These are phyloP conservation scores for Melozone crissalis DNA, from an alignment of 2,113 vertebrate genomes.

Conservation along the genomic window DNA sequence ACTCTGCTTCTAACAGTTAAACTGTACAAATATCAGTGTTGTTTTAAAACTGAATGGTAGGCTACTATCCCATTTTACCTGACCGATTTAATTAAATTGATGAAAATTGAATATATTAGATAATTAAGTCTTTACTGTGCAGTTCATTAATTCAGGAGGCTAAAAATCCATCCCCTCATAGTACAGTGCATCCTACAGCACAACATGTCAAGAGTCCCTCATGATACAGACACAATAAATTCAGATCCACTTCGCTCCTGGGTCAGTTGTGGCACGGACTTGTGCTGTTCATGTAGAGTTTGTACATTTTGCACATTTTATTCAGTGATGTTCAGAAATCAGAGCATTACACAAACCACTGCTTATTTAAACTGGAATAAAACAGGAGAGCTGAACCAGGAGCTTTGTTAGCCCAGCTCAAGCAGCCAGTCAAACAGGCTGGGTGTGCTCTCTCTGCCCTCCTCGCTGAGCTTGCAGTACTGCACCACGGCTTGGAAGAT, in stretches of 20 bases:
- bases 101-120: not conserved
- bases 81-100: not conserved
- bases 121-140: not conserved
- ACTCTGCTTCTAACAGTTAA: not conserved
- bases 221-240: not conserved
- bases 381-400: not conserved
- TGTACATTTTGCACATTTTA: constrained; percentile 41
- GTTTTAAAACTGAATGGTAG: not conserved
- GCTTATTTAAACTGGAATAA: constrained; percentile 42
- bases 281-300: not conserved
- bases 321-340: constrained; percentile 30
- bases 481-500: constrained; percentile 88
- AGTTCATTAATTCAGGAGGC: not conserved
- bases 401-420: constrained; percentile 78
- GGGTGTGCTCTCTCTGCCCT: constrained; percentile 65
- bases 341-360: constrained; percentile 45
- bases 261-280: not conserved
- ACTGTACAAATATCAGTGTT: not conserved
- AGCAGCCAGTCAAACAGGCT: constrained; percentile 96
- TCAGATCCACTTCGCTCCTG: not conserved
- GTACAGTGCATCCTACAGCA: not conserved
- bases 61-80: not conserved
- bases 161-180: not conserved
- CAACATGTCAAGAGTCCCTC: not conserved
- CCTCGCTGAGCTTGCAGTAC: constrained; percentile 86